Evolutionary conservation across 35 echinoderm and acorn worm species (phyloP), one percentile per base, ranked within the genome.

Genomic region (Apostichopus parvimensis): DNA sequence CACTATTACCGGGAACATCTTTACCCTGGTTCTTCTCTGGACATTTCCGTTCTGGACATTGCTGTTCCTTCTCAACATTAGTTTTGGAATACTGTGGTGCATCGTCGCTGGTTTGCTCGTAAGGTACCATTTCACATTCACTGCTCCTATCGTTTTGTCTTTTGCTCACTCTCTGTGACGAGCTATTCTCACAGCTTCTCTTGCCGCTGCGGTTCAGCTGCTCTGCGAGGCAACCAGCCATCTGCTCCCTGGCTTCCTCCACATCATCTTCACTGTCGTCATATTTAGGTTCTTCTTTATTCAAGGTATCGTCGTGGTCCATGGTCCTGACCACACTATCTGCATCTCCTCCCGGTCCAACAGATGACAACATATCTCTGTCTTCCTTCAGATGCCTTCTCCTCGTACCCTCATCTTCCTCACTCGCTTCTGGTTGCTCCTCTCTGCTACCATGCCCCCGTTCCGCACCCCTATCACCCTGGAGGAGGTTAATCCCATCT

Each of bases 111-210:
- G n/a, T 65, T 66, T 15, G 65, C 34, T 64, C 55, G 55, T 57
- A 66, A 65, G 78, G 82, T 10, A 77, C 91, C 79, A 93, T 93
- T 56, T 98, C 96, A n/a, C 96, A 86, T 79, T 98, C 96, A 56
- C 96, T 95, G 9, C 80, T 87, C 25, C 96, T 53, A 85, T 98
- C 94, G 73, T 98, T 95, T 58, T 93, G 83, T 18, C 96, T 76
- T 79, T 98, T 98, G 53, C 96, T 89, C 24, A 94, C 93, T 11
- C 90, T 60, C 7, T 93, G 92, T 13, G 94, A 83, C 57, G 64
- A 57, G 15, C 93, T 89, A 59, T 98, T 98, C 77, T 95, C 94
- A 73, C 92, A 98, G 0, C 92, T 92, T 60, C 94, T 89, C 68
- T 98, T 98, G 1, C 93, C 72, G 55, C 92, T 98, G 12, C 83